Evolutionary conservation across 2,797 vertebrate genomes (phyloP).

Genomic region (Cichlasoma orientale): DNA sequence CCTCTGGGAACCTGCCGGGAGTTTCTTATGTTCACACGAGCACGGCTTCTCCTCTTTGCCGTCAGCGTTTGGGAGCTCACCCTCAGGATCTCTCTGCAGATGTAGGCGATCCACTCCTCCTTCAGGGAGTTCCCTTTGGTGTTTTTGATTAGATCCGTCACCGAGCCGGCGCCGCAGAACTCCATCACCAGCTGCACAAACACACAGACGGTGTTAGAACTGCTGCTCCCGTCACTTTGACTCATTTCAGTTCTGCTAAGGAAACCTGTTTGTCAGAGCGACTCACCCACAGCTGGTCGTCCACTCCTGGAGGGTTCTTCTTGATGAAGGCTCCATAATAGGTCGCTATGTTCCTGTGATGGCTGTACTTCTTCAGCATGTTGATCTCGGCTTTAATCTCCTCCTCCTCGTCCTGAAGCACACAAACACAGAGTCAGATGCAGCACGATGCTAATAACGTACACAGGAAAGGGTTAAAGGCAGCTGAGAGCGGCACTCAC

Average conservation of each 20-base stretch:
- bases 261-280: not conserved
- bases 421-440: conserved; percentile 14
- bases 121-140: conserved; percentile 97
- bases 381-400: conserved; percentile 99
- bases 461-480: not conserved
- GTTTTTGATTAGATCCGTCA: conserved; percentile 98
- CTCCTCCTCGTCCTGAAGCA: conserved; percentile 93
- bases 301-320: conserved; percentile 96
- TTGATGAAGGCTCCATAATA: conserved; percentile 98
- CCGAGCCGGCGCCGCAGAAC: conserved; percentile 95
- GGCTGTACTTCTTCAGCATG: conserved; percentile 98
- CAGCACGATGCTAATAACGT: not conserved
- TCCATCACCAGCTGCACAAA: conserved; percentile 94
- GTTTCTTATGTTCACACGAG: not conserved
- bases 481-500: conserved; percentile 75
- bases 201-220: not conserved
- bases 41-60: not conserved
- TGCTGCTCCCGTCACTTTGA: too few relatives aligned
- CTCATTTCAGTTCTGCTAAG: not conserved
- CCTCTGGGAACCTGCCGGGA: not conserved
- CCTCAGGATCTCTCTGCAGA: conserved; percentile 97
- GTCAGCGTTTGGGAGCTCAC: conserved; percentile 64
- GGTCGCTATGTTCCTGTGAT: conserved; percentile 97
- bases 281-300: conserved; percentile 93
- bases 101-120: conserved; percentile 97